Percentiles rank a stretch among this genome's conserved stretches.
These are phyloP conservation scores for Drosophila paulistorum DNA, from an alignment of 1,140 invertebrate genomes.

Conservation along the genomic window DNA sequence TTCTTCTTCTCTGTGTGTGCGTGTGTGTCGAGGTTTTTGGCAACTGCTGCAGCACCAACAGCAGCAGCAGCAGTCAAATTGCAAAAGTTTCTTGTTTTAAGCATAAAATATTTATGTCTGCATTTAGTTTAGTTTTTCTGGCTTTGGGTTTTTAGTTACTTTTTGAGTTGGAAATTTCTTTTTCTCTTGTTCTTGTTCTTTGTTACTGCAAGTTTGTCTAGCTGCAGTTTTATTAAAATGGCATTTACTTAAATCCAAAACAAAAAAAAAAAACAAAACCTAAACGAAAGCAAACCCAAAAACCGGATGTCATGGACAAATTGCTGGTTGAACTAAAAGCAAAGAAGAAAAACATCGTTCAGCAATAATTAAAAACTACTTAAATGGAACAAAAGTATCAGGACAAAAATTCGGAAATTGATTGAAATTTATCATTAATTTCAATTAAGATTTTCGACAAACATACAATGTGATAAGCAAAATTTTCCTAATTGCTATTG, in stretches of 20 bases:
- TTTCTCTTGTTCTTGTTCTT: slow-evolving; percentile 31
- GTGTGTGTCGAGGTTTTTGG: slow-evolving; percentile 53
- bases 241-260: slow-evolving; percentile 51
- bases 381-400: neutral
- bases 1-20: neutral
- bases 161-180: slow-evolving; percentile 56
- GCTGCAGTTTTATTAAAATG: slow-evolving; percentile 70
- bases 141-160: slow-evolving; percentile 68
- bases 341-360: neutral
- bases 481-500: neutral
- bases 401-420: neutral
- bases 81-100: slow-evolving; percentile 80
- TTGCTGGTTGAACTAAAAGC: slow-evolving; percentile 2
- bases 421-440: neutral
- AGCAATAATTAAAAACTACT: slow-evolving; percentile 10
- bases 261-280: neutral
- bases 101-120: slow-evolving; percentile 80
- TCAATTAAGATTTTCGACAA: neutral
- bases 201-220: slow-evolving; percentile 66
- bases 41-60: slow-evolving; percentile 37
- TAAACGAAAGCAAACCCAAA: slow-evolving; percentile 9
- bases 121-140: slow-evolving; percentile 75
- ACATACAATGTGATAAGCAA: neutral
- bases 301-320: slow-evolving; percentile 36
- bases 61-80: slow-evolving; percentile 69